Conservation (phyloP, 2,888 invertebrate genomes). For the Alcis repandata region DNA sequence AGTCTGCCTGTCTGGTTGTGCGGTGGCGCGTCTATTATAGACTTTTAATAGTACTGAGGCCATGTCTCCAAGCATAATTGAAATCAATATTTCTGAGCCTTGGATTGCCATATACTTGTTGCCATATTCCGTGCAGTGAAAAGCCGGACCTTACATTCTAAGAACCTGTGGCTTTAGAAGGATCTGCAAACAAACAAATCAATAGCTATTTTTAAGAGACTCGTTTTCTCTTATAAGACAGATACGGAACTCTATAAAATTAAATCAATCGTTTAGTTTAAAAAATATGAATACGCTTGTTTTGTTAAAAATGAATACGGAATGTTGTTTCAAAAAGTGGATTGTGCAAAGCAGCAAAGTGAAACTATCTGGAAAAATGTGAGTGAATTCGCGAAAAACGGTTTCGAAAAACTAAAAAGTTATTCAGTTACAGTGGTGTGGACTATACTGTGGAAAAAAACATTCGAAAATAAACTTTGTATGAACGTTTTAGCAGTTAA, state of each 20-base stretch:
- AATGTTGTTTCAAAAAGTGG: not conserved
- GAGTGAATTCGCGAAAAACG: not conserved
- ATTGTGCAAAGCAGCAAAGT: not conserved
- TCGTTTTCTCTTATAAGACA: not conserved
- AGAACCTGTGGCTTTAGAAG: not conserved
- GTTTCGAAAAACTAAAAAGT: not conserved
- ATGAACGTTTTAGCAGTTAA: slow-evolving; percentile 11
- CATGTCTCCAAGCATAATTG: not conserved
- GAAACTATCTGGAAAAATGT: not conserved
- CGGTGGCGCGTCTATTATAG: not conserved
- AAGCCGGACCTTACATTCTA: not conserved
- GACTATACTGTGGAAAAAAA: not conserved
- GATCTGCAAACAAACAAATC: not conserved
- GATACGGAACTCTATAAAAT: slow-evolving; percentile 1
- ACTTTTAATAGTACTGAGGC: not conserved
- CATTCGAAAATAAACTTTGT: not conserved
- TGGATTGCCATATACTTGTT: slow-evolving; percentile 10
- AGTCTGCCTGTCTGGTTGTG: not conserved
- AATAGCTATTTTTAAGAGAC: not conserved
- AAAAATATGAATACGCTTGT: no score
- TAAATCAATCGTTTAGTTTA: not conserved
- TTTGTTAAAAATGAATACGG: no score
- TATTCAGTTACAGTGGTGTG: not conserved
- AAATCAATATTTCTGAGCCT: not conserved
- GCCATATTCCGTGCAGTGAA: not conserved